A percentile compares a stretch with the other conserved stretches of the same genome.
phyloP scores from a whole-genome alignment of 2,797 vertebrate species.

The Poeciliopsis presidionis region DNA sequence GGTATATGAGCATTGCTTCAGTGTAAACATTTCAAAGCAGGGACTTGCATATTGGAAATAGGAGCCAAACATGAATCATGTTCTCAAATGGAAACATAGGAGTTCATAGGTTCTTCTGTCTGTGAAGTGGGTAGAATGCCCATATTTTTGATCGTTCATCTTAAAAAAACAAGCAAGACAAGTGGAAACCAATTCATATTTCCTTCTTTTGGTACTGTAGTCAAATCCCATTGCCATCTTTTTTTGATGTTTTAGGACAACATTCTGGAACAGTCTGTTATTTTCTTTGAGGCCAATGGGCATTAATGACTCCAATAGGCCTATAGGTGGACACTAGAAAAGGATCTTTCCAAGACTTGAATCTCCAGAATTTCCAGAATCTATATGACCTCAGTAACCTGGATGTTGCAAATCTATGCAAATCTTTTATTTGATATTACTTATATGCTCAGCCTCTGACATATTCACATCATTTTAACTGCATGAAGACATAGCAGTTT shows the following conservation, averaged over 20 bases:
- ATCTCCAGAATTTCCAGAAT: too few species aligned
- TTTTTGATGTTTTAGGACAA: constrained; percentile 13
- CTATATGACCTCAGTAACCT: not conserved
- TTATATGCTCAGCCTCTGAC: not conserved
- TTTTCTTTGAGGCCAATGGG: not conserved
- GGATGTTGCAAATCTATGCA: not conserved
- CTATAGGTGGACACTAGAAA: not conserved
- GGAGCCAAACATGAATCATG: not conserved
- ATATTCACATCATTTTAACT: not conserved
- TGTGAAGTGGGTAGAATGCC: not conserved
- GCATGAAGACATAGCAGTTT: not conserved
- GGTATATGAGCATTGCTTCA: constrained; percentile 15
- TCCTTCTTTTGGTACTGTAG: not conserved
- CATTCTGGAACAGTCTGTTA: not conserved
- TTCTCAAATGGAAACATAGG: not conserved
- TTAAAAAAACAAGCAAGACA: not conserved
- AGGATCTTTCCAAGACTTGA: not conserved
- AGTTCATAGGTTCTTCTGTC: not conserved
- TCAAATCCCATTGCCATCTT: constrained; percentile 19
- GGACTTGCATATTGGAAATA: not conserved
- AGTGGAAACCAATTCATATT: not conserved
- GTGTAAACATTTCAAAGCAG: not conserved
- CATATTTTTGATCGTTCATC: not conserved
- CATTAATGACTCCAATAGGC: not conserved
- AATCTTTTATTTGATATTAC: not conserved